These are phyloP conservation scores for Scolanthus callimorphus DNA, from an alignment of 92 coral and sea anemone genomes.

Conservation along the genomic window DNA sequence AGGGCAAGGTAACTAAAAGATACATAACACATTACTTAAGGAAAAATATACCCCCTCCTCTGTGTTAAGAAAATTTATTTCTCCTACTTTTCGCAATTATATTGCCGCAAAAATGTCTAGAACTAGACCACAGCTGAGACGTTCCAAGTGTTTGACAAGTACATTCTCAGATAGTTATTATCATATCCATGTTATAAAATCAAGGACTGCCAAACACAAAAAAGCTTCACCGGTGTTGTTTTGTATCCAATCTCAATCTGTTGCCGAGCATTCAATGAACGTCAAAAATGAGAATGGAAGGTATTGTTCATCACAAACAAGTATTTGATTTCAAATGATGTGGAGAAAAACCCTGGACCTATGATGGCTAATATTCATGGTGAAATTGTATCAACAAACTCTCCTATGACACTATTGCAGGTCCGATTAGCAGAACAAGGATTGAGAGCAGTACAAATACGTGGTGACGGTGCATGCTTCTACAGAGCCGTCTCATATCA, in stretches of 20 bases:
- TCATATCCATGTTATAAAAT: not conserved
- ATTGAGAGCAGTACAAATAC: slow-evolving; percentile 13
- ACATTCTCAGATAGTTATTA: not conserved
- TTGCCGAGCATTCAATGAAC: too few relatives aligned
- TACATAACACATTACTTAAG: not conserved
- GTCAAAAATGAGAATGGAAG: too few relatives aligned
- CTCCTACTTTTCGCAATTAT: not conserved
- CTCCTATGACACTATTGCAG: slow-evolving; percentile 17
- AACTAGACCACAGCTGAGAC: slow-evolving; percentile 4
- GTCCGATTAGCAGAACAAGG: slow-evolving; percentile 24
- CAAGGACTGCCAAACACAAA: not conserved
- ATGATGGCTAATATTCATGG: too few relatives aligned
- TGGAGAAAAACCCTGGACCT: slow-evolving; percentile 11
- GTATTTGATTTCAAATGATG: slow-evolving; percentile 9
- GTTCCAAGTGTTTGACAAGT: not conserved
- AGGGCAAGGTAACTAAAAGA: not conserved
- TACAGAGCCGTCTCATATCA: slow-evolving; percentile 41
- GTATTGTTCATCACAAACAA: not conserved
- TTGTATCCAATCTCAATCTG: not conserved
- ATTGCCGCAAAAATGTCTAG: slow-evolving; percentile 1
- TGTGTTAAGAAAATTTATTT: not conserved
- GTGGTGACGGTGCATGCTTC: slow-evolving; percentile 43
- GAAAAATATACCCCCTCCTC: slow-evolving; percentile 1
- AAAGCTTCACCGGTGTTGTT: not conserved
- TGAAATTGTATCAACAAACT: not conserved